A percentile compares a stretch with the other conserved stretches of the same genome.
Evolutionary conservation across 2,113 vertebrate genomes (phyloP).

Genomic region (Baryphthengus martii): DNA sequence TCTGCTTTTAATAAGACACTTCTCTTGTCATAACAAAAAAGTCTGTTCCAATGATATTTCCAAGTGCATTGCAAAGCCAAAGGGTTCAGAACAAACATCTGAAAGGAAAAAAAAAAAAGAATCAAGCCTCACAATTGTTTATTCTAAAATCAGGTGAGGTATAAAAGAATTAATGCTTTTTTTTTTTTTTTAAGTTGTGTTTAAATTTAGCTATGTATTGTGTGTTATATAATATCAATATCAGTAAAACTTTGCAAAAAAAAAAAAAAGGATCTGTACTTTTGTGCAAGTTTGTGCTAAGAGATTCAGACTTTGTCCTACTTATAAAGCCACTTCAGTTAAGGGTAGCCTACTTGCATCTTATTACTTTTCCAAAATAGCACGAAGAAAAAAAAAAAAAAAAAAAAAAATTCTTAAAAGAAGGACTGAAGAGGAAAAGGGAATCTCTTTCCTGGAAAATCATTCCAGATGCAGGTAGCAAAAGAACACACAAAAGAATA

Average conservation of each 20-base stretch:
- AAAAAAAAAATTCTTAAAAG: neutral
- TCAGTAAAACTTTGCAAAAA: neutral
- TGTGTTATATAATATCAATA: conserved; percentile 13
- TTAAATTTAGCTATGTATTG: neutral
- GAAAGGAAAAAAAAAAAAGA: neutral
- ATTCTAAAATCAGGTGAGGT: neutral
- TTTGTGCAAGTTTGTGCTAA: conserved; percentile 21
- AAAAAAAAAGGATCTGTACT: neutral
- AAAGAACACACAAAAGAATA: neutral
- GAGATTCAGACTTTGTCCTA: conserved; percentile 58
- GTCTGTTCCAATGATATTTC: neutral
- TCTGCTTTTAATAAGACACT: neutral
- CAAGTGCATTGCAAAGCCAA: neutral
- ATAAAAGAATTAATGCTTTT: neutral
- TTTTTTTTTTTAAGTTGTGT: neutral
- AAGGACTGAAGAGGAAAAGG: neutral
- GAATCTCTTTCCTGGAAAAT: conserved; percentile 39
- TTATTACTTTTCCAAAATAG: conserved; percentile 59
- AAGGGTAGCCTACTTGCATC: conserved; percentile 65
- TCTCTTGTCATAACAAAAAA: neutral
- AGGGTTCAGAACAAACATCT: neutral
- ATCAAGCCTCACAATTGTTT: neutral
- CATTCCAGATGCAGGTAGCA: neutral
- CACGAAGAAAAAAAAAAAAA: neutral
- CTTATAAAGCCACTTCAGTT: conserved; percentile 45